Conservation (phyloP, 2,797 vertebrate species). For the Intellagama lesueurii region DNA sequence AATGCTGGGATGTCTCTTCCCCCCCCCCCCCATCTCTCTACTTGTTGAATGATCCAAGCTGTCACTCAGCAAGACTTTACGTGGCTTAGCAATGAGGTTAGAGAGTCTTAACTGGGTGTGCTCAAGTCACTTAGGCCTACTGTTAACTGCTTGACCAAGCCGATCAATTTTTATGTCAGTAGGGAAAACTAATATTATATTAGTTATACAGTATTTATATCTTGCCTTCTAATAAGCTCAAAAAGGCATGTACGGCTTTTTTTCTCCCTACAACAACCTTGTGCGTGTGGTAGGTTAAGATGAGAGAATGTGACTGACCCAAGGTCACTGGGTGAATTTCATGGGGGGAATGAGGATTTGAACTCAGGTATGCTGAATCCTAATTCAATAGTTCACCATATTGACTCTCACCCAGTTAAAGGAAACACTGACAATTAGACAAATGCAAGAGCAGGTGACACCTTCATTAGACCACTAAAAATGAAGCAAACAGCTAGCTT, state of each 20-base stretch:
- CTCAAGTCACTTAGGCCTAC: not conserved
- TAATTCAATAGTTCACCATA: too few species aligned
- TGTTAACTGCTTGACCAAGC: not conserved
- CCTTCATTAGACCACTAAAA: too few species aligned
- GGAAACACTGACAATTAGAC: not conserved
- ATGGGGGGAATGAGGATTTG: not conserved
- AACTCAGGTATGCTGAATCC: not conserved
- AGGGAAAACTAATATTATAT: not conserved
- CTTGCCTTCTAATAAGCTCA: too few species aligned
- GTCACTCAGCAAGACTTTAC: not conserved
- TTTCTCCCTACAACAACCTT: too few species aligned
- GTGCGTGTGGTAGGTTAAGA: too few species aligned
- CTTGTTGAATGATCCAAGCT: constrained; percentile 2
- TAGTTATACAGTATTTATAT: too few species aligned
- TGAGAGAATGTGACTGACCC: not conserved
- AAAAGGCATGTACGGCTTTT: too few species aligned
- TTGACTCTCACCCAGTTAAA: too few species aligned
- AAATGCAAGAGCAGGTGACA: too few species aligned
- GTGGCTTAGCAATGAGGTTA: not conserved
- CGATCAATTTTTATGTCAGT: not conserved
- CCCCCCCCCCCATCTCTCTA: not conserved
- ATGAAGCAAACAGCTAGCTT: too few species aligned
- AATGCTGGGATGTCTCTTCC: not conserved
- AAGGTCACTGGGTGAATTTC: not conserved
- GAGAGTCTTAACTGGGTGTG: not conserved